Conservation (phyloP, 1,140 invertebrate genomes). For the Sarcophaga bullata region DNA sequence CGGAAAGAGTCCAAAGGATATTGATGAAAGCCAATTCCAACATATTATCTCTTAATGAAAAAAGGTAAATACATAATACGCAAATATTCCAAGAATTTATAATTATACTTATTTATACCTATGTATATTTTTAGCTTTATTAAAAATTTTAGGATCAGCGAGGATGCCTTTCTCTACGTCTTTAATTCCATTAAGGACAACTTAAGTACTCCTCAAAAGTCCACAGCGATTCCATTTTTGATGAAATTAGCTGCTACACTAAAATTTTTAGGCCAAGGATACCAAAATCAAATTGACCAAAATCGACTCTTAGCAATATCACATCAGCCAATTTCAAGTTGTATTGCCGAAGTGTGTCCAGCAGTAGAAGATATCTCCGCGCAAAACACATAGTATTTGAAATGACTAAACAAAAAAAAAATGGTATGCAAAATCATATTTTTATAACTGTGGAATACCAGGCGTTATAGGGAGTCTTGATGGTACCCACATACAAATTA, state of each 20-base stretch:
- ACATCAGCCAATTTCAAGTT: too few relatives aligned
- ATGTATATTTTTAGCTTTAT: background rate
- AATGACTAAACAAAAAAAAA: background rate
- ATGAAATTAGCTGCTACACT: background rate
- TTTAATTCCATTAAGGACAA: background rate
- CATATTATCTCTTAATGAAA: background rate
- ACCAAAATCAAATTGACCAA: background rate
- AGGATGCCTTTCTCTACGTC: background rate
- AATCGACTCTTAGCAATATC: too few relatives aligned
- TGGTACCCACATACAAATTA: too few relatives aligned
- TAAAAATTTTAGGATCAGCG: background rate
- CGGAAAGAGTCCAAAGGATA: background rate
- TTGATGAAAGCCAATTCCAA: background rate
- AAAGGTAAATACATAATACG: background rate
- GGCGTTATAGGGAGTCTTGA: too few relatives aligned
- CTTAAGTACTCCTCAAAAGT: background rate
- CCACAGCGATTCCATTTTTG: background rate
- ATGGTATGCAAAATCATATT: background rate
- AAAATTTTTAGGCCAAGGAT: background rate
- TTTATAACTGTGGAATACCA: background rate
- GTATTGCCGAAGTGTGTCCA: too few relatives aligned
- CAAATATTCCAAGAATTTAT: background rate
- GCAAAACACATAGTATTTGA: background rate
- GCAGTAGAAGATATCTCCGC: too few relatives aligned
- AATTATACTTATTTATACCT: background rate